These are phyloP conservation scores for Cataglyphis livida DNA, from an alignment of 2,888 invertebrate genomes.

Conservation along the genomic window DNA sequence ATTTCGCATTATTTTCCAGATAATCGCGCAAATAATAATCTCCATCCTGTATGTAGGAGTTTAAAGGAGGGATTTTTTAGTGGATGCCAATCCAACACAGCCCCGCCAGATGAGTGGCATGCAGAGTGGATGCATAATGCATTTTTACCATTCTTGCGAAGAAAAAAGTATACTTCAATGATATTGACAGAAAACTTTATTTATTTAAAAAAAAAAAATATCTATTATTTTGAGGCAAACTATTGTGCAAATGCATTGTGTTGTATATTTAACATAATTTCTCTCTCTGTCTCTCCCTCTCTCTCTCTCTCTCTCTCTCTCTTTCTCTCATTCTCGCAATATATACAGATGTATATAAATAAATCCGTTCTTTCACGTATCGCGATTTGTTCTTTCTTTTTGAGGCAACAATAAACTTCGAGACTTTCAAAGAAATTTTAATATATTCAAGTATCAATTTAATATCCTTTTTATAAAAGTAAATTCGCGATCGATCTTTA, in stretches of 20 bases:
- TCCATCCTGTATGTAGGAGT: no score
- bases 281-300: neutral
- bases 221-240: neutral
- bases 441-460: neutral
- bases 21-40: neutral
- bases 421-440: neutral
- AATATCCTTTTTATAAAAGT: neutral
- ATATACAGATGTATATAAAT: neutral
- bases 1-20: neutral
- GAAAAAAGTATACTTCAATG: neutral
- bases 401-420: neutral
- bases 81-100: no score
- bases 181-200: neutral
- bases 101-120: no score
- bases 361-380: neutral
- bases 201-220: neutral
- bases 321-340: no score
- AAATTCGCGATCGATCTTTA: slow-evolving; percentile 3
- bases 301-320: no score
- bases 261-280: neutral
- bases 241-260: neutral
- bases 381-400: neutral
- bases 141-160: no score
- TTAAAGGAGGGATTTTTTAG: no score
- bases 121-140: no score